These are phyloP conservation scores for Athrips mouffetella DNA, from an alignment of 2,888 invertebrate species.

Conservation along the genomic window DNA sequence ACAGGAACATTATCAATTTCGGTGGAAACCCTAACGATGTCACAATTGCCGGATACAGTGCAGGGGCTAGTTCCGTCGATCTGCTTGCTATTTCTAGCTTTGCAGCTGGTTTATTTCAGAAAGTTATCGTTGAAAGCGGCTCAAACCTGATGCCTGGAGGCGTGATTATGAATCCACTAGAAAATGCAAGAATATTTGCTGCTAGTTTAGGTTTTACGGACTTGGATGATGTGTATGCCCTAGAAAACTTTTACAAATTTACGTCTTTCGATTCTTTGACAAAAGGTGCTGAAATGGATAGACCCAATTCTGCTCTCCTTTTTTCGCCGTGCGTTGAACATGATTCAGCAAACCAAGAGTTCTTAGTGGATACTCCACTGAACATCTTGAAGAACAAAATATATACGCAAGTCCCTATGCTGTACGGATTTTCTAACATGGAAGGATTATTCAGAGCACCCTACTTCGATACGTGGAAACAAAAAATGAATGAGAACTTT, in stretches of 20 bases:
- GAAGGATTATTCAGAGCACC: constrained; percentile 38
- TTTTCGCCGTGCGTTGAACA: constrained; percentile 28
- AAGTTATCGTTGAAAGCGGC: constrained; percentile 47
- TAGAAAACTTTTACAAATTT: constrained; percentile 45
- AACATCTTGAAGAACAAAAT: constrained; percentile 36
- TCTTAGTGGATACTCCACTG: constrained; percentile 39
- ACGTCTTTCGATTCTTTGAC: constrained; percentile 34
- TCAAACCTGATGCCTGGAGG: constrained; percentile 34
- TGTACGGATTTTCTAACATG: constrained; percentile 49
- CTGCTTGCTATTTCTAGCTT: constrained; percentile 40
- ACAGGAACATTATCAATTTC: constrained; percentile 43
- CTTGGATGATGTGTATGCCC: constrained; percentile 34
- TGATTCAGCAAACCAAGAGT: constrained; percentile 27
- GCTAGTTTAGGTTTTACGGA: constrained; percentile 30
- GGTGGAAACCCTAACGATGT: constrained; percentile 50
- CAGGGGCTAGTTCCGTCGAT: constrained; percentile 41
- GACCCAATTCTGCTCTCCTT: constrained; percentile 28
- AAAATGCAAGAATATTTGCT: constrained; percentile 37
- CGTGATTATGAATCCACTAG: constrained; percentile 39
- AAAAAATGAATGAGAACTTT: constrained; percentile 48
- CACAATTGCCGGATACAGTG: constrained; percentile 42
- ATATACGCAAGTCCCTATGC: constrained; percentile 38
- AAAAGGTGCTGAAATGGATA: constrained; percentile 25
- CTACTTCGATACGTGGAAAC: constrained; percentile 36
- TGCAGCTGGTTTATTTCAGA: constrained; percentile 39